Base-by-base conservation (phyloP, 2,888 invertebrate genomes). In the Lutraria lutraria region DNA sequence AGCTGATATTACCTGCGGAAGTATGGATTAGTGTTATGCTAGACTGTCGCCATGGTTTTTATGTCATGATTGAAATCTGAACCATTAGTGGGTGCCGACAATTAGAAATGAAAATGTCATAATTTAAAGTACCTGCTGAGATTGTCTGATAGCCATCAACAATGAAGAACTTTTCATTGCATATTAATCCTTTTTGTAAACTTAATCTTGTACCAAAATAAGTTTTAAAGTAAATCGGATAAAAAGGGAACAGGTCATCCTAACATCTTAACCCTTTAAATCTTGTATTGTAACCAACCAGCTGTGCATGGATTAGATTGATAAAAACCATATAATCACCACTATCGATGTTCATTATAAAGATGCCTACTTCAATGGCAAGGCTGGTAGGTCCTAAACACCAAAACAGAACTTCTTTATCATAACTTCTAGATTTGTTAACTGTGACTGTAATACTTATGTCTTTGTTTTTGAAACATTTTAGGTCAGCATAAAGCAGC, bases 401-500 rank as follows among this genome's bases (percentile, higher is more conserved):
- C 12, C n/a, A 25, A 25, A n/a, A n/a, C n/a, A n/a, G 12, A 68
- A 68, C 12, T 60, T 60, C 0, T 60, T 3, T 68, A 25, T 25
- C 25, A 25, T 25, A 25, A 68, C 25, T 68, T 1, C 25, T 13
- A 68, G 4, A 76, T 31, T 34, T 13, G 3, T 76, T 31, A 16
- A 76, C 16, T 76, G 16, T 31, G 13, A 76, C 16, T 76, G 16
- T 16, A 19, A 4, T 76, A 76, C 76, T 76, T 25, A 76, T 76
- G 76, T 76, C 13, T 19, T 34, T 76, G 2, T 76, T 76, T 31
- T 76, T 43, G 25, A 25, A 6, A 86, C 56, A 19, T 94, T 93
- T 80, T 94, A 95, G 95, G 92, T 94, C 82, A 93, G 92, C 76
- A 93, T 93, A 89, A 94, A 93, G 83, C 90, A 92, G 31, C 93